These are phyloP conservation scores for Cryptus viduatorius DNA, from an alignment of 2,888 invertebrate genomes.

Conservation along the genomic window DNA sequence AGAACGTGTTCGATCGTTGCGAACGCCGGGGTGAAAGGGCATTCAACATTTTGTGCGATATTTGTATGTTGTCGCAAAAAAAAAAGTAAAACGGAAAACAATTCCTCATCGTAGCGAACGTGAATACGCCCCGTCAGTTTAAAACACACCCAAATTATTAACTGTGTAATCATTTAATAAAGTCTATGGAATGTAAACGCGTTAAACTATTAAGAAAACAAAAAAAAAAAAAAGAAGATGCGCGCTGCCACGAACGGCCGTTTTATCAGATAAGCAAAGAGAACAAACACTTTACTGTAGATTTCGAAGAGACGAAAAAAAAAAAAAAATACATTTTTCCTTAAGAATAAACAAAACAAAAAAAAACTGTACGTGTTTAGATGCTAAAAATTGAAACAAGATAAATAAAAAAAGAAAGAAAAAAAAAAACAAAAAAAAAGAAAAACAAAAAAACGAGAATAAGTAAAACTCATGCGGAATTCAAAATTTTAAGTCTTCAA, in stretches of 20 bases:
- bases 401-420: constrained; percentile 44
- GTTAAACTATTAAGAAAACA: constrained; percentile 76
- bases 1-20: constrained; percentile 44
- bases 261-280: constrained; percentile 72
- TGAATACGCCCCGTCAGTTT: constrained; percentile 66
- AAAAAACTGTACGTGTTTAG: constrained; percentile 73
- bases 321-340: constrained; percentile 61
- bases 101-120: constrained; percentile 74
- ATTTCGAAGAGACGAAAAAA: constrained; percentile 72
- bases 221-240: constrained; percentile 64
- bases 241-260: constrained; percentile 59
- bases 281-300: constrained; percentile 63
- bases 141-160: constrained; percentile 73
- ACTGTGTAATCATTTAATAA: constrained; percentile 82
- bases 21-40: constrained; percentile 61
- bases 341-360: constrained; percentile 69
- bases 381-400: constrained; percentile 67
- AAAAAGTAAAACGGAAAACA: constrained; percentile 66
- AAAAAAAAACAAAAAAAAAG: constrained; percentile 38
- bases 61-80: constrained; percentile 51
- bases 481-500: constrained; percentile 61
- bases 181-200: constrained; percentile 83
- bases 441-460: constrained; percentile 30
- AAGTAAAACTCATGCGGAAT: constrained; percentile 53
- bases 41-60: constrained; percentile 60